Evolutionary conservation across 2,797 vertebrate genomes (phyloP), one percentile per base, ranked within the genome.

Genomic region (Sparidentex hasta): DNA sequence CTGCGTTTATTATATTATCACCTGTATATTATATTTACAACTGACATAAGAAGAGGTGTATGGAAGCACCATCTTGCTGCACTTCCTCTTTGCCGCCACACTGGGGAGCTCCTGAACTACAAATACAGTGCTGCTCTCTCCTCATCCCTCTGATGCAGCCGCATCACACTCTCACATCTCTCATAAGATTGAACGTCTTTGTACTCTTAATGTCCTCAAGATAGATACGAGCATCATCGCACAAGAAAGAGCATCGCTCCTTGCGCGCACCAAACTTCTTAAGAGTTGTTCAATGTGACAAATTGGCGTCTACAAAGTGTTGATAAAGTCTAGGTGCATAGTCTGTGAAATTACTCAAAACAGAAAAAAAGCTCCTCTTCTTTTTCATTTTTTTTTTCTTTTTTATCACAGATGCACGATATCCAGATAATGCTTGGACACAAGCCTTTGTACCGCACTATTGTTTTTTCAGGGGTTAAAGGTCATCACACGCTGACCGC

Each of bases 51-150:
- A 11, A 63, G 5, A 38, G 29, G 2, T 21, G 29, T n/a, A 5
- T 25, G 13, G 20, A 47, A 1, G 7, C 18, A 27, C 65, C 8
- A 7, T 70, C 46, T 18, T 5, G 38, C 8, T 81, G 73, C 81
- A 85, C 2, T 89, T 78, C 59, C 44, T 6, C 0, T 18, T 59
- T 69, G 14, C 46, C 1, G 11, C 91, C 94, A 93, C 90, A 90
- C 58, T 1, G 91, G 74, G 91, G 93, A 75, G 91, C 90, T 93
- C 87, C 80, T 78, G 88, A 83, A 83, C 87, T 56, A 90, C 76
- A 84, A 82, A 88, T 86, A 2, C 75, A 64, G 17, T 0, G 9
- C 17, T 2, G 33, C 4, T 62, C 6, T 23, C 23, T 9, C 38
- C 41, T 20, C 6, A 6, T 11, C 4, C 20, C 44, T 56, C 71